Percentiles rank a stretch among this genome's conserved stretches.
phyloP scores from a whole-genome alignment of 2,797 vertebrate genomes.

The Sphenodon punctatus region DNA sequence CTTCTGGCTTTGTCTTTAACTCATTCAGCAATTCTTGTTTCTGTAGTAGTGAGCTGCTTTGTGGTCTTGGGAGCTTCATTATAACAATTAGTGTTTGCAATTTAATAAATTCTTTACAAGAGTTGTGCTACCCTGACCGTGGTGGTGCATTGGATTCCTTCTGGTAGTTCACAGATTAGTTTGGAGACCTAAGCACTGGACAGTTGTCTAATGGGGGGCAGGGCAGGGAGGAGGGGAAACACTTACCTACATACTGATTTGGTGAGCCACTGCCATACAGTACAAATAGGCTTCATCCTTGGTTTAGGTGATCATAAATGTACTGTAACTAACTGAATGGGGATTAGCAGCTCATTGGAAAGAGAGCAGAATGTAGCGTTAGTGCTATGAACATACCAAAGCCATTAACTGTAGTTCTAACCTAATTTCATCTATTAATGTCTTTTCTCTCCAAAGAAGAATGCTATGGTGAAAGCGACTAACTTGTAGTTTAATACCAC shows the following conservation, averaged over 20 bases:
- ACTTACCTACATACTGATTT: no score
- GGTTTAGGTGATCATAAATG: neutral
- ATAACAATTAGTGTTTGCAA: neutral
- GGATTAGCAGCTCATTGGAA: neutral
- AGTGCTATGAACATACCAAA: constrained; percentile 1
- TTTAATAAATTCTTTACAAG: neutral
- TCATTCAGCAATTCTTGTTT: neutral
- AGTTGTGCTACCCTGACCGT: no score
- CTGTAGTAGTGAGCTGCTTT: neutral
- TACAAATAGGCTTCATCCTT: neutral
- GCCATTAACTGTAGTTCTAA: neutral
- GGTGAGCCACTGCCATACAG: no score
- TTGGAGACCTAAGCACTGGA: no score
- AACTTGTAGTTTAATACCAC: neutral
- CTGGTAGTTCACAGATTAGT: neutral
- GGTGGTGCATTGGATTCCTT: neutral
- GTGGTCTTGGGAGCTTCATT: neutral
- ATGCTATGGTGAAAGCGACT: neutral
- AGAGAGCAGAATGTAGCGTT: neutral
- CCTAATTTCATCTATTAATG: neutral
- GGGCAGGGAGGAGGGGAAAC: no score
- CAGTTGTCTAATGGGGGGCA: no score
- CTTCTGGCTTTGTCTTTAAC: neutral
- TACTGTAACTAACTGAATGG: neutral
- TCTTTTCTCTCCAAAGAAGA: neutral